Percentiles rank a stretch among this genome's conserved stretches.
Conservation (phyloP, 2,797 vertebrate genomes). For the Catharus ustulatus region DNA sequence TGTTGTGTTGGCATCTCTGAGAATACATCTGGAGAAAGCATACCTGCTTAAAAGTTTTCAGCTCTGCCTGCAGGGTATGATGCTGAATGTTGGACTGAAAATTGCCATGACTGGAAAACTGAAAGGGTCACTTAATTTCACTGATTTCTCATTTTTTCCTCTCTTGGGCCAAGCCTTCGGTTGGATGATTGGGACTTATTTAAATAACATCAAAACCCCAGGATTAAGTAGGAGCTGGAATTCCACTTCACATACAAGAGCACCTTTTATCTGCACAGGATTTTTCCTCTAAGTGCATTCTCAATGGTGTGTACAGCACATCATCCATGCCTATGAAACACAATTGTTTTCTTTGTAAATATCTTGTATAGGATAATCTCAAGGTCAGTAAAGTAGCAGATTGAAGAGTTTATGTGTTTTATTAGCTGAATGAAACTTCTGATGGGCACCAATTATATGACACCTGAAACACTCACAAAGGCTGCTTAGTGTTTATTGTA, state of each 20-base stretch:
- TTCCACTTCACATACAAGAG: not conserved
- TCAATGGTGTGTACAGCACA: not conserved
- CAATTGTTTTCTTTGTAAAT: not conserved
- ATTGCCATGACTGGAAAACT: not conserved
- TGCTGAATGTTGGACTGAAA: not conserved
- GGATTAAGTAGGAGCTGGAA: not conserved
- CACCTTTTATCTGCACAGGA: not conserved
- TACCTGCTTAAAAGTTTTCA: not conserved
- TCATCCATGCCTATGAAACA: not conserved
- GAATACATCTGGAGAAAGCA: not conserved
- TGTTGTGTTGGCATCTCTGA: not conserved
- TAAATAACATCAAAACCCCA: not conserved
- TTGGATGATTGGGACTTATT: not conserved
- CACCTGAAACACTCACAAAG: not conserved
- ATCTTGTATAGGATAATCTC: not conserved
- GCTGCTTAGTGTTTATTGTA: not conserved
- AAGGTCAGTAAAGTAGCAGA: slow-evolving; percentile 12
- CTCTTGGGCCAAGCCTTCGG: not conserved
- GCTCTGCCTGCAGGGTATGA: not conserved
- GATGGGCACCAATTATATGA: not conserved
- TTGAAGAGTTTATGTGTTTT: not conserved
- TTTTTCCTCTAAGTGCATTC: not conserved
- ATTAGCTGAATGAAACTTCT: not conserved
- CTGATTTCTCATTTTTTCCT: not conserved
- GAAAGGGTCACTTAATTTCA: not conserved